phyloP scores from a whole-genome alignment of 2,797 vertebrate species.

The Pyrocephalus nanus region DNA sequence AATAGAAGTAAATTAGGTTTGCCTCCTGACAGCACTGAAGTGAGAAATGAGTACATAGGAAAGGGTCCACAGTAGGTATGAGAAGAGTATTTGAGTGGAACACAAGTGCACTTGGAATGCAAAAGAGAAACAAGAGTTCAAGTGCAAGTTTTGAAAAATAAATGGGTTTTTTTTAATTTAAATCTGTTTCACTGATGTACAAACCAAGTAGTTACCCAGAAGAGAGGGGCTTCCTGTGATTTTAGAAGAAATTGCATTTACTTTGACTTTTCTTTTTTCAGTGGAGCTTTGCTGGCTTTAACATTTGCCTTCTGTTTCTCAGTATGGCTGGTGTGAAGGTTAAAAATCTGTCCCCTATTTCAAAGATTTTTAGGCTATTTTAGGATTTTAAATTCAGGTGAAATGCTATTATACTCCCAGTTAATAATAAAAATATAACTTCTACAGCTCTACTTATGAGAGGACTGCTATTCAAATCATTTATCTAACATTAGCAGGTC shows the following conservation, averaged over 20 bases:
- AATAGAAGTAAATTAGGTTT: constrained; percentile 58
- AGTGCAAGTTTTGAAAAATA: constrained; percentile 38
- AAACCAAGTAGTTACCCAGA: constrained; percentile 27
- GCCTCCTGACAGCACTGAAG: constrained; percentile 58
- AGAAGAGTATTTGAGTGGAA: constrained; percentile 61
- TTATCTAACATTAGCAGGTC: background rate
- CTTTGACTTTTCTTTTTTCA: background rate
- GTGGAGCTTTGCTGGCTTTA: background rate
- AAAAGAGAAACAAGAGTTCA: constrained; percentile 33
- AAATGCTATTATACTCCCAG: background rate
- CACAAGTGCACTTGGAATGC: background rate
- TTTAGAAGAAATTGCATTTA: constrained; percentile 30
- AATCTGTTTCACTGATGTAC: constrained; percentile 21
- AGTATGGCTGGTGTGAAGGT: background rate
- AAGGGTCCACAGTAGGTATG: constrained; percentile 7
- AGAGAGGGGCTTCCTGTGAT: background rate
- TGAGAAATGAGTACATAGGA: constrained; percentile 64
- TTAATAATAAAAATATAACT: constrained; percentile 12
- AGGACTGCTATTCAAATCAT: background rate
- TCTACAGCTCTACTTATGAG: background rate
- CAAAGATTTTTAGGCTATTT: background rate
- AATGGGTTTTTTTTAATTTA: background rate
- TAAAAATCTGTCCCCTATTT: background rate
- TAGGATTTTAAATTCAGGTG: background rate
- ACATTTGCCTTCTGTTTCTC: background rate